Conservation (phyloP, 2,797 vertebrate genomes). For the Spondyliosoma cantharus region DNA sequence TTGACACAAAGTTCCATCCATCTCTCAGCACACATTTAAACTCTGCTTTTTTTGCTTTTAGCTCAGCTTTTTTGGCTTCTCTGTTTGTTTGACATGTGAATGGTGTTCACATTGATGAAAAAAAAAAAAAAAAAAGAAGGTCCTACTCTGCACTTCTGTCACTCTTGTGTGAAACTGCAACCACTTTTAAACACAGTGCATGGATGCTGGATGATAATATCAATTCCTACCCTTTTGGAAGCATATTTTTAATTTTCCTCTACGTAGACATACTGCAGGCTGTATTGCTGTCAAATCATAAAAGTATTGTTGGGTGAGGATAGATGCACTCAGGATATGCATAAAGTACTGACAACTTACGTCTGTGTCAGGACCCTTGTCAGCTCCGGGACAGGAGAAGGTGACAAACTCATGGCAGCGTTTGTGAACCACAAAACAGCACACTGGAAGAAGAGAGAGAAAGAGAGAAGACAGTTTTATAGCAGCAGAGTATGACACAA, state of each 20-base stretch:
- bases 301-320: not conserved
- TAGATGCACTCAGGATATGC: not conserved
- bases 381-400: slow-evolving; percentile 95
- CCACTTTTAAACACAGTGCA: not conserved
- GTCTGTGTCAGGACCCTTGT: slow-evolving; percentile 96
- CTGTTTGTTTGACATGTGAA: slow-evolving; percentile 5
- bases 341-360: slow-evolving; percentile 86
- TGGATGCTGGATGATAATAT: not conserved
- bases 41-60: not conserved
- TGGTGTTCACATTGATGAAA: not conserved
- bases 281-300: not conserved
- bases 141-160: not conserved
- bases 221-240: not conserved
- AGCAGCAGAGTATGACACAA: slow-evolving; percentile 9
- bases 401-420: slow-evolving; percentile 98
- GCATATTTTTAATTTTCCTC: not conserved
- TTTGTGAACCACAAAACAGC: slow-evolving; percentile 99
- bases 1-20: not conserved
- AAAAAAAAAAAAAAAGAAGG: not conserved
- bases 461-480: slow-evolving; percentile 37
- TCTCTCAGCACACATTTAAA: slow-evolving; percentile 7
- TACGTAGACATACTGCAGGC: not conserved
- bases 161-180: not conserved
- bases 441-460: slow-evolving; percentile 83
- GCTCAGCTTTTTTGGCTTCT: slow-evolving; percentile 6